phyloP scores from a whole-genome alignment of 2,113 vertebrate genomes.

The Poeciliopsis prolifica region DNA sequence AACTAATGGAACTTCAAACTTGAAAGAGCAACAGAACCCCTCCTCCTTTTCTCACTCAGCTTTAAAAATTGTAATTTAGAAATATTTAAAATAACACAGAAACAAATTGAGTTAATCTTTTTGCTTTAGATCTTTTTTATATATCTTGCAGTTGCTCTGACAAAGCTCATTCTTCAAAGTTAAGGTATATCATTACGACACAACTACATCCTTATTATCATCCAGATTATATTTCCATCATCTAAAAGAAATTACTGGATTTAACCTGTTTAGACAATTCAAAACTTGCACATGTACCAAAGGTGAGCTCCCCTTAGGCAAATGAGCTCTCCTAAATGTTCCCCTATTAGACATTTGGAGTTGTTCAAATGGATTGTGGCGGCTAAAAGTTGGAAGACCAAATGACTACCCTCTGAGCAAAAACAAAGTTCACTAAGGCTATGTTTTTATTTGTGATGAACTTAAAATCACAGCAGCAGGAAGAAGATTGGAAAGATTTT shows the following conservation, averaged over 20 bases:
- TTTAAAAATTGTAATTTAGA: constrained; percentile 5
- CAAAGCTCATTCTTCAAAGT: not conserved
- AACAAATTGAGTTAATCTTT: not conserved
- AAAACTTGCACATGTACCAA: not conserved
- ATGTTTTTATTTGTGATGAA: not conserved
- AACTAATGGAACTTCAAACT: constrained; percentile 23
- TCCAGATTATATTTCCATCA: too few relatives aligned
- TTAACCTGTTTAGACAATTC: not conserved
- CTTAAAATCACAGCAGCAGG: not conserved
- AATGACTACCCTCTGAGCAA: not conserved
- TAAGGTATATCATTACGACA: not conserved
- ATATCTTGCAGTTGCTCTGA: not conserved
- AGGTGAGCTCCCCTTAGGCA: not conserved
- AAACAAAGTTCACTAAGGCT: not conserved
- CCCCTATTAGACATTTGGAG: not conserved
- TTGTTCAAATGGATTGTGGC: not conserved
- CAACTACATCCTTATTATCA: not conserved
- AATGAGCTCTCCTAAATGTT: not conserved
- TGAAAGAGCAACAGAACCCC: constrained; percentile 13
- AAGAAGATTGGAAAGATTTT: too few relatives aligned
- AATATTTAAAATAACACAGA: constrained; percentile 13
- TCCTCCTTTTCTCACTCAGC: not conserved
- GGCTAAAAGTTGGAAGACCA: not conserved
- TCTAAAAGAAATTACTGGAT: too few relatives aligned
- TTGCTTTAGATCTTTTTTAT: not conserved